Conservation (phyloP, 2,797 vertebrate genomes). For the Lindbergichthys nudifrons region DNA sequence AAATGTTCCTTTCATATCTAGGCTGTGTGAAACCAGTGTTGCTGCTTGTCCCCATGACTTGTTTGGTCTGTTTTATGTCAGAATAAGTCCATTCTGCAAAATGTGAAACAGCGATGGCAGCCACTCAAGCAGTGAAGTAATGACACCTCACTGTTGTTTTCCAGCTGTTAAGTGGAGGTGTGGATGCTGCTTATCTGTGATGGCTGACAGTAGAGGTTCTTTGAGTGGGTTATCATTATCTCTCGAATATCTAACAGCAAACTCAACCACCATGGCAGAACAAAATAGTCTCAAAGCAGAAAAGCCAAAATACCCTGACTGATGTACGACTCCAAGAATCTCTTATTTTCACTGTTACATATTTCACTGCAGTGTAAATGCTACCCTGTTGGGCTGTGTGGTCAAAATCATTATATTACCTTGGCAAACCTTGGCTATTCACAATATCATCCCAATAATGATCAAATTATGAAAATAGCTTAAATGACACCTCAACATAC, state of each 20-base stretch:
- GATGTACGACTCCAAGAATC: slow-evolving; percentile 1
- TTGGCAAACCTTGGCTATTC: too few species aligned
- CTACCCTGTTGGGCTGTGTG: accelerated
- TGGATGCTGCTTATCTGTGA: slow-evolving; percentile 11
- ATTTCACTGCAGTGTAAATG: slow-evolving; percentile 8
- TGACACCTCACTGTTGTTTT: slow-evolving; percentile 27
- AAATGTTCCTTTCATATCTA: not conserved
- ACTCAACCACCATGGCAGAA: slow-evolving; percentile 9
- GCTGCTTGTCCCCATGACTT: not conserved
- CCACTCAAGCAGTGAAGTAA: slow-evolving; percentile 28
- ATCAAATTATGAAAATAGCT: too few species aligned
- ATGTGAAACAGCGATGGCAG: slow-evolving; percentile 12
- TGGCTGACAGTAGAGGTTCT: slow-evolving; percentile 5
- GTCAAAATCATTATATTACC: not conserved
- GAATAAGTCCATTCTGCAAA: not conserved
- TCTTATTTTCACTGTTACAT: slow-evolving; percentile 10
- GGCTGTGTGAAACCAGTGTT: not conserved
- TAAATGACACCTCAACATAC: too few species aligned
- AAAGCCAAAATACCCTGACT: slow-evolving; percentile 9
- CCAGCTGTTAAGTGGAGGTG: slow-evolving; percentile 23
- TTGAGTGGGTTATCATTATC: slow-evolving; percentile 19
- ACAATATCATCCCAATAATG: too few species aligned
- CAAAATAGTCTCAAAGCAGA: slow-evolving; percentile 17
- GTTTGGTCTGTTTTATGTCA: slow-evolving; percentile 4
- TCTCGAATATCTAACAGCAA: slow-evolving; percentile 38